phyloP scores from a whole-genome alignment of 2,888 invertebrate genomes.

The Lasioglossum vierecki region DNA sequence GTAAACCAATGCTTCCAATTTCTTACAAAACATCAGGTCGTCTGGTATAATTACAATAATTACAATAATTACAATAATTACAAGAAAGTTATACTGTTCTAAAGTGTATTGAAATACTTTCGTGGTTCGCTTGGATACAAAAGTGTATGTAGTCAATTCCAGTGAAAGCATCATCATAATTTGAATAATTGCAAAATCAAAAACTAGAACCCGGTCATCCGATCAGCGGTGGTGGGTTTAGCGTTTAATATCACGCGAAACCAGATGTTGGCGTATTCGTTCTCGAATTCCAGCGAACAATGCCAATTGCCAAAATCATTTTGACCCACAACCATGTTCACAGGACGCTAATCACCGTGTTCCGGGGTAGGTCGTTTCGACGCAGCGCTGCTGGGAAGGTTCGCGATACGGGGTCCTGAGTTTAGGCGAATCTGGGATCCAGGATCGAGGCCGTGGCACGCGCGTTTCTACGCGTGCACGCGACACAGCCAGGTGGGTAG shows the following conservation, averaged over 20 bases:
- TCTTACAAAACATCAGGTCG: too few species aligned
- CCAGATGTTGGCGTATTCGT: not conserved
- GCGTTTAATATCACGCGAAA: not conserved
- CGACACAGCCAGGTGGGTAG: not conserved
- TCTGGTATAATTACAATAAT: too few species aligned
- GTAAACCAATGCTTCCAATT: too few species aligned
- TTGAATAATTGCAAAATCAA: too few species aligned
- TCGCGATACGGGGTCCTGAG: not conserved
- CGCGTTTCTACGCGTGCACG: conserved; percentile 4
- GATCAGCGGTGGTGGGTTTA: too few species aligned
- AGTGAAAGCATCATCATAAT: too few species aligned
- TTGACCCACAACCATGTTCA: not conserved
- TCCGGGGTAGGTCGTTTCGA: not conserved
- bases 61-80: too few species aligned
- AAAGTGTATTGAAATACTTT: too few species aligned
- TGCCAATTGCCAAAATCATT: not conserved
- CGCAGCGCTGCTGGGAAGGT: not conserved
- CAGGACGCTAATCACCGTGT: not conserved
- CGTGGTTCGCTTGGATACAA: too few species aligned
- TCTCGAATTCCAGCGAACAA: not conserved
- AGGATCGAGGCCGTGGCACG: conserved; percentile 30
- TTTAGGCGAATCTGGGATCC: not conserved
- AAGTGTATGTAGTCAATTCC: too few species aligned
- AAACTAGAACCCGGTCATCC: too few species aligned
- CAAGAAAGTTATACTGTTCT: too few species aligned